Percentiles rank a stretch among this genome's conserved stretches.
phyloP scores from a whole-genome alignment of 2,113 vertebrate genomes.

The Spheniscus mendiculus region DNA sequence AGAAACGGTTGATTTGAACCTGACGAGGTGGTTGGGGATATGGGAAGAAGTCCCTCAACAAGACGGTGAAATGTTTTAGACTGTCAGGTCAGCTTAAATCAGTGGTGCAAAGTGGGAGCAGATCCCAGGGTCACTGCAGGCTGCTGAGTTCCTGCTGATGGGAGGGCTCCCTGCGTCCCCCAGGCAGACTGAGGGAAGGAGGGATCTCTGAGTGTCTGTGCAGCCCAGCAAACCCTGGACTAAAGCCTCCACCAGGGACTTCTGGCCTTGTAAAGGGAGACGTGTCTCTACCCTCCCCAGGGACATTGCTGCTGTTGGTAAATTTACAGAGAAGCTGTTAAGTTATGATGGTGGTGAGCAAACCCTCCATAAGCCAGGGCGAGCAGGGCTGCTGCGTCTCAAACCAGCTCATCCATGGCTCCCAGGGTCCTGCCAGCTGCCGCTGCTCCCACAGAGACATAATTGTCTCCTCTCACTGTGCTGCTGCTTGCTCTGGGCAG shows the following conservation, averaged over 20 bases:
- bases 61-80: not conserved
- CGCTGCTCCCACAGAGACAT: rapidly evolving
- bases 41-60: not conserved
- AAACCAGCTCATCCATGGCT: rapidly evolving
- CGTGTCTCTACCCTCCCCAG: not conserved
- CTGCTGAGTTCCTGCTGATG: not conserved
- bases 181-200: rapidly evolving
- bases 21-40: not conserved
- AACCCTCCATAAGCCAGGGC: rapidly evolving
- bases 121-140: rapidly evolving
- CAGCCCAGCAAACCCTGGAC: rapidly evolving
- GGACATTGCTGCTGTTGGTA: rapidly evolving
- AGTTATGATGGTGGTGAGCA: rapidly evolving
- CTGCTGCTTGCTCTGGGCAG: not conserved
- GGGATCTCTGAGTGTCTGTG: no score
- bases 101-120: not conserved
- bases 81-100: not conserved
- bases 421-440: not conserved
- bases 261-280: not conserved
- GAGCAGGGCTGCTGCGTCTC: rapidly evolving
- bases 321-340: rapidly evolving
- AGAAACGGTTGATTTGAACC: not conserved
- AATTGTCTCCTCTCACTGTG: rapidly evolving
- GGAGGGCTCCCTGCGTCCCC: not conserved
- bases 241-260: not conserved